Conservation (phyloP, 2,888 invertebrate species). For the Andricus curvator region DNA sequence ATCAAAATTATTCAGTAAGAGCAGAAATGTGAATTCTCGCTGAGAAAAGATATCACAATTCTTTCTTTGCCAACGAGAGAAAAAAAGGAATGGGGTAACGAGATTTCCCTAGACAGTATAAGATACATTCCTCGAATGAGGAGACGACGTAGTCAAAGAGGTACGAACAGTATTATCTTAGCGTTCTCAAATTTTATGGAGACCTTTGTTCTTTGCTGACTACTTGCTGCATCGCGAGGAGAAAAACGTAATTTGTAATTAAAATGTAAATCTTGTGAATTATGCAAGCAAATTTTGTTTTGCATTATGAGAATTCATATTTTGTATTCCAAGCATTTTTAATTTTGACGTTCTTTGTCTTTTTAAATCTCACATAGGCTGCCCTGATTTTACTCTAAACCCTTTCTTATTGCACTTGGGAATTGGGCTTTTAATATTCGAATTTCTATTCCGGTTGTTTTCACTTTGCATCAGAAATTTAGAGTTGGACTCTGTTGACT, state of each 20-base stretch:
- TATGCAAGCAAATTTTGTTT: slow-evolving; percentile 4
- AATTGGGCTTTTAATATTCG: not conserved
- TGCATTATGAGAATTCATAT: not conserved
- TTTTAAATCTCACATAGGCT: not conserved
- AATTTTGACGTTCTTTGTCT: not conserved
- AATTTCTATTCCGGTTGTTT: not conserved
- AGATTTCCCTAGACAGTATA: slow-evolving; percentile 37
- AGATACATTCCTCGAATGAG: slow-evolving; percentile 32
- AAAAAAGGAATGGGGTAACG: slow-evolving; percentile 8
- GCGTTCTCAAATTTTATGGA: slow-evolving; percentile 17
- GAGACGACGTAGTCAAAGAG: slow-evolving; percentile 30
- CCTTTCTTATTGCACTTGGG: not conserved
- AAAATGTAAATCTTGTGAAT: slow-evolving; percentile 14
- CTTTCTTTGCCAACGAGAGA: slow-evolving; percentile 6
- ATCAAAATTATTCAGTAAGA: slow-evolving; percentile 27
- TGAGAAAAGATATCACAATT: slow-evolving; percentile 21
- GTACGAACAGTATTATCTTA: slow-evolving; percentile 30
- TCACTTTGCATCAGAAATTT: not conserved
- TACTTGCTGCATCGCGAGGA: not conserved
- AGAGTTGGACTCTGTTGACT: not conserved
- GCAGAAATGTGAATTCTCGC: slow-evolving; percentile 9
- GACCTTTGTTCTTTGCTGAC: slow-evolving; percentile 8
- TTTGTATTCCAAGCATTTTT: not conserved
- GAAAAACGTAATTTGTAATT: slow-evolving; percentile 3
- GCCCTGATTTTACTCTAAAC: not conserved